Percentiles rank a stretch among this genome's conserved stretches.
phyloP scores from a whole-genome alignment of 2,797 vertebrate genomes.

The Helicolenus hilgendorfi region DNA sequence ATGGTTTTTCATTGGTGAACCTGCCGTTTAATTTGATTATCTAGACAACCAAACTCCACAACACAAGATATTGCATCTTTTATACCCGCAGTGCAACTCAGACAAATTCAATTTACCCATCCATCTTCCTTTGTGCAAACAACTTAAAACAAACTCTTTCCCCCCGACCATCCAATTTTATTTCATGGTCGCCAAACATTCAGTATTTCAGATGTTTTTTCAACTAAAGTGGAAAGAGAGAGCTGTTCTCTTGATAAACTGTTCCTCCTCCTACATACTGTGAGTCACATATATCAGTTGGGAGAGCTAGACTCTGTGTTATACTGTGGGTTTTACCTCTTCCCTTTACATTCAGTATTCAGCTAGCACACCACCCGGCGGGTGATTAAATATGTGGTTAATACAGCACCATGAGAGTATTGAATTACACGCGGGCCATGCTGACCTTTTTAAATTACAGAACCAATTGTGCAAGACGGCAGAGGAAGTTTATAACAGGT shows the following conservation, averaged over 20 bases:
- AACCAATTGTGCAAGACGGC: slow-evolving; percentile 88
- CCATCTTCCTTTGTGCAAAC: slow-evolving; percentile 9
- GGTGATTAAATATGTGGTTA: slow-evolving; percentile 91
- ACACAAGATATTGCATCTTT: slow-evolving; percentile 47
- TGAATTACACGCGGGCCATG: slow-evolving; percentile 88
- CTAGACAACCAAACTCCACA: slow-evolving; percentile 38
- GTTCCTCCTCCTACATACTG: background rate
- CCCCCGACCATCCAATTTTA: background rate
- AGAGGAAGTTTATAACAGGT: slow-evolving; percentile 87
- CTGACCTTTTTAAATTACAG: slow-evolving; percentile 92
- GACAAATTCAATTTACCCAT: slow-evolving; percentile 37
- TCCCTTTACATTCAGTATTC: slow-evolving; percentile 75
- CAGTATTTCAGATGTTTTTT: background rate
- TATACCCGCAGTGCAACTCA: background rate
- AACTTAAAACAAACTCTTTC: background rate
- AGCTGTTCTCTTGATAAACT: background rate
- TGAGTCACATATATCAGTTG: slow-evolving; percentile 31
- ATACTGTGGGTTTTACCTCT: slow-evolving; percentile 42
- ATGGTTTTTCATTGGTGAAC: slow-evolving; percentile 16
- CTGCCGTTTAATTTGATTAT: slow-evolving; percentile 45
- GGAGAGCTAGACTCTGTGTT: slow-evolving; percentile 11
- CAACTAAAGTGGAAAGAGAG: background rate
- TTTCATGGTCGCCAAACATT: background rate
- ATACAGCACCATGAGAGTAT: slow-evolving; percentile 88
- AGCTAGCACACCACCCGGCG: slow-evolving; percentile 68